Base-by-base conservation (phyloP, 2,113 vertebrate genomes). In the Campylomormyrus tamandua region DNA sequence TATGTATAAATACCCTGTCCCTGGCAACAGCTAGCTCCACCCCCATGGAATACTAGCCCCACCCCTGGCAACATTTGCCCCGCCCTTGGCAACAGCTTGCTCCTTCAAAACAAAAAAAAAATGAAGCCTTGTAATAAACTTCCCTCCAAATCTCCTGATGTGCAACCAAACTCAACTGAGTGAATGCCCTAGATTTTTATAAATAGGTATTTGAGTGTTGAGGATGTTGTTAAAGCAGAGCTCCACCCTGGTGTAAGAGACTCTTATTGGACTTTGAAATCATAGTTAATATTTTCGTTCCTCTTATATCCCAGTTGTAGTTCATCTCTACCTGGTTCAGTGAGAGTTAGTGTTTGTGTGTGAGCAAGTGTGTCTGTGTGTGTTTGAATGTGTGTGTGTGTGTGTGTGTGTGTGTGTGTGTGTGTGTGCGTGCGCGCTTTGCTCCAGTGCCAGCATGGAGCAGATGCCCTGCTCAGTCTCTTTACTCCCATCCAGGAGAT, bases 161-260 rank as follows among this genome's bases (percentile, higher is more conserved):
- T 87, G 84, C 89, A 92, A 93, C 91, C 89, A 91, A 92, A 93
- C 92, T 89, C 7, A 9, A 50, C 70, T 88, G 86, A 83, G 90
- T 52, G 91, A 91, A 89, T 93, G 93, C 89, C 92, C 92, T 92
- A 93, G 31, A 90, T 92, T 93, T 91, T 93, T 93, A 94, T 91
- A 93, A 93, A 94, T 93, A 94, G 92, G 91, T 58, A 80, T 87
- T 39, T 87, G 42, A 85, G 56, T 87, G 70, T 84, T 88, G 88
- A 89, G 92, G 88, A 88, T 88, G 70, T 91, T 21, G 1, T 21
- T 56, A 90, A 80, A 92, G 92, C 31, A 92, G 74, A 92, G 66
- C 31, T 58, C 74, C 84, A 77, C 56, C 48, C 90, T 85, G 48
- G 13, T 84, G 24, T 77, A 88, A 74, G 77, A 62, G 39, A 45